Conservation (phyloP, 2,888 invertebrate species). For the Hemaris fuciformis region DNA sequence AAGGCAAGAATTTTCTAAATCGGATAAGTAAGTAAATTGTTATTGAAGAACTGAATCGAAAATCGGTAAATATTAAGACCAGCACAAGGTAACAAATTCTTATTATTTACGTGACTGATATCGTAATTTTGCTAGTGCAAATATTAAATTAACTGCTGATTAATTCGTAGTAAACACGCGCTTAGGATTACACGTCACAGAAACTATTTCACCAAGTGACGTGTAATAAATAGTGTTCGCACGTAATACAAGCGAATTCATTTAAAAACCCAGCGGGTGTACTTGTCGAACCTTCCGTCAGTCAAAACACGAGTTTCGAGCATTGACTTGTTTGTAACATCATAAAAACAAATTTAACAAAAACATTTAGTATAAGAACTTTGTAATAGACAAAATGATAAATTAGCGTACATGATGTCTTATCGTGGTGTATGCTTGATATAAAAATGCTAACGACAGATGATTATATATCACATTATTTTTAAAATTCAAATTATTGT, state of each 20-base stretch:
- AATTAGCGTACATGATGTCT: not conserved
- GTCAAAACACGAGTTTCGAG: not conserved
- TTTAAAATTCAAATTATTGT: too few relatives aligned
- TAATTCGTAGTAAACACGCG: not conserved
- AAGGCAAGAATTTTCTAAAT: not conserved
- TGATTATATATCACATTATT: too few relatives aligned
- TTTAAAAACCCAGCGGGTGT: conserved; percentile 14
- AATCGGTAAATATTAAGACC: not conserved
- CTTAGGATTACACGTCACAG: not conserved
- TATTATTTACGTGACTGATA: not conserved
- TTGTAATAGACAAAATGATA: not conserved
- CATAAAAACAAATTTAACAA: conserved; percentile 2
- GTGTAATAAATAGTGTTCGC: not conserved
- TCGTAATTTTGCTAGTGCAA: not conserved
- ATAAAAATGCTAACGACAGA: too few relatives aligned
- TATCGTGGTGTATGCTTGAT: not conserved
- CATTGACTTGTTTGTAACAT: not conserved
- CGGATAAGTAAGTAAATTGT: too few relatives aligned
- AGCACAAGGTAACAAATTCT: not conserved
- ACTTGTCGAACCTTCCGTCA: not conserved
- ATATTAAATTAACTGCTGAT: not conserved
- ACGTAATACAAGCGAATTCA: not conserved
- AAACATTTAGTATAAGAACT: not conserved
- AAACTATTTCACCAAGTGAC: not conserved
- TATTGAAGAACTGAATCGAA: not conserved